Base-by-base conservation (phyloP, 64 coral and sea anemone species). In the Cladopsammia gracilis region DNA sequence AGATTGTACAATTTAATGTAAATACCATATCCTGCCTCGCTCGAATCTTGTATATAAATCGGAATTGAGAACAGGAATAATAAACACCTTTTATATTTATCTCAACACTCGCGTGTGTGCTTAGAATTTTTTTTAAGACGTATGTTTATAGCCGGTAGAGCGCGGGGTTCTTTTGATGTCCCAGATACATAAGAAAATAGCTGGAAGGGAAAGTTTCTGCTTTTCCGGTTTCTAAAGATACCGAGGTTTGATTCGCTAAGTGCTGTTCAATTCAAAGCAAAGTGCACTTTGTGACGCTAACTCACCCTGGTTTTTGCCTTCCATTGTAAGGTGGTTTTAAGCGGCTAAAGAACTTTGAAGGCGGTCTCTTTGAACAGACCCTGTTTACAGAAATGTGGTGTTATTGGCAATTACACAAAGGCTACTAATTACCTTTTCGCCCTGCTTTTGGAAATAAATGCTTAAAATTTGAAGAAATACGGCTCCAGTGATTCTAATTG, bases 341-440 rank as follows among this genome's bases (percentile, higher is more conserved):
- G 65, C 73, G 75, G 95, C 92, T 89, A 49, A 90, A 94, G 73
- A 93, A 78, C 83, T 87, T 78, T 85, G 48, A 79, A 88, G 91
- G 89, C 96, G 96, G 96, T 72, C 74, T 64, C 96, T 97, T 97
- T 97, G 92, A 97, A 87, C 87, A 91, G 50, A 45, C 72, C 69
- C 86, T 97, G 96, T 97, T 97, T 97, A 97, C 96, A 82, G 79
- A 87, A 93, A 91, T 97, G 67, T 79, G 93, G 93, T 73, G 77
- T 91, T 97, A 97, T 97, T 97, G 90, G 76, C 93, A 97, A 97
- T 97, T 91, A 91, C 82, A 94, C 82, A 51, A 97, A 87, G 62
- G 89, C 82, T 97, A 48, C 89, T 97, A 97, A 97, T 97, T 88
- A 94, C 78, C 60, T 67, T 67, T 84, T 18, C 80, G 61, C 48